phyloP scores from a whole-genome alignment of 2,113 vertebrate genomes.

The Theristicus caerulescens region DNA sequence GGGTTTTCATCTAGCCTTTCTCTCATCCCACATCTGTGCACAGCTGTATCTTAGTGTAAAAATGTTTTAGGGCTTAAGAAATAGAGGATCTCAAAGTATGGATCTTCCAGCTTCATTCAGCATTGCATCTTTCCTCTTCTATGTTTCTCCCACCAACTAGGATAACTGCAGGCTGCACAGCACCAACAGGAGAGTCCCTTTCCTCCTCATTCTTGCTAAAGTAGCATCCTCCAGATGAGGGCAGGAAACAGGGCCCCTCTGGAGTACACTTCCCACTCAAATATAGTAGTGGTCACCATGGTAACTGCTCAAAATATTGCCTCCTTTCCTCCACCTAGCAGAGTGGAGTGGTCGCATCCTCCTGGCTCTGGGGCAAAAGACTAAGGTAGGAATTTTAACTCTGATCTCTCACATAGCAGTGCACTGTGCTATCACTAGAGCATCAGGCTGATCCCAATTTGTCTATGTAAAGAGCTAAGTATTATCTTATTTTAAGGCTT shows the following conservation, averaged over 20 bases:
- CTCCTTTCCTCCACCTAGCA: slow-evolving; percentile 62
- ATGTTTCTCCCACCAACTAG: slow-evolving; percentile 33
- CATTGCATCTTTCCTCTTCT: slow-evolving; percentile 47
- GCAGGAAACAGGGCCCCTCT: slow-evolving; percentile 49
- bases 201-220: slow-evolving; percentile 51
- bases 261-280: slow-evolving; percentile 50
- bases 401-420: slow-evolving; percentile 35
- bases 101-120: slow-evolving; percentile 33
- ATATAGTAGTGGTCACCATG: slow-evolving; percentile 51
- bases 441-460: not conserved
- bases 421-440: not conserved
- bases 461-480: not conserved
- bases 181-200: slow-evolving; percentile 48
- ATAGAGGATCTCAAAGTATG: slow-evolving; percentile 20
- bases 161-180: slow-evolving; percentile 48
- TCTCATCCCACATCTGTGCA: not conserved
- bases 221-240: slow-evolving; percentile 43
- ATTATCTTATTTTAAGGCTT: not conserved
- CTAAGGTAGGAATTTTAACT: slow-evolving; percentile 48
- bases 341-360: slow-evolving; percentile 53
- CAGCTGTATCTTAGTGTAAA: slow-evolving; percentile 24
- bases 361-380: slow-evolving; percentile 60
- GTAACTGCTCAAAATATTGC: slow-evolving; percentile 60
- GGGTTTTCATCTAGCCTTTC: slow-evolving; percentile 11
- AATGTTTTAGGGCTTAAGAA: slow-evolving; percentile 33